These are phyloP conservation scores for Zapus hudsonius DNA, from an alignment of 2,113 vertebrate species.

Conservation along the genomic window DNA sequence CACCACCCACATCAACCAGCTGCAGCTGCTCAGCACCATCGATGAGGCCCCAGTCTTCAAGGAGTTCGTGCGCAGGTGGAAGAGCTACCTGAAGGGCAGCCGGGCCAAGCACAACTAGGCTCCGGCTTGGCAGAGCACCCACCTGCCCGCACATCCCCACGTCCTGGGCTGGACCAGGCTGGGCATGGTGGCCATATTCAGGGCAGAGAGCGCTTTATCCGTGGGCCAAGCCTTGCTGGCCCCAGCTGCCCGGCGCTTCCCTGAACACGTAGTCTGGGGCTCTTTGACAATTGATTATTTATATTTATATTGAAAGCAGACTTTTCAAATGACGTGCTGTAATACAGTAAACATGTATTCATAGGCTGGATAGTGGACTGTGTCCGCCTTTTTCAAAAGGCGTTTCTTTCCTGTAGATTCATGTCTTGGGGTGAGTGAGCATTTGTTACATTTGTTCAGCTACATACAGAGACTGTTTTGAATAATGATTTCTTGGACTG, in stretches of 20 bases:
- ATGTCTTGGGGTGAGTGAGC: constrained; percentile 42
- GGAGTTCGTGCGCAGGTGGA: constrained; percentile 96
- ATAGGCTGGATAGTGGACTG: constrained; percentile 67
- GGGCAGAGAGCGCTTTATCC: not conserved
- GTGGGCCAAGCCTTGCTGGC: not conserved
- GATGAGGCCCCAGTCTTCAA: constrained; percentile 94
- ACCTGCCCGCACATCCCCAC: not conserved
- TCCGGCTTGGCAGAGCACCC: not conserved
- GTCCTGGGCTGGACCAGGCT: no score
- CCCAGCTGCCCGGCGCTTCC: constrained; percentile 35
- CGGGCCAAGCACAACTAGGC: constrained; percentile 98
- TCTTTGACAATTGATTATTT: constrained; percentile 42
- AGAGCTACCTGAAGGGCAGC: constrained; percentile 95
- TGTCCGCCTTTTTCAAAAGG: constrained; percentile 55
- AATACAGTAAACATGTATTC: constrained; percentile 30
- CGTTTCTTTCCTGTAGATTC: constrained; percentile 47
- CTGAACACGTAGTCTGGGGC: constrained; percentile 48
- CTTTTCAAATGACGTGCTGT: constrained; percentile 54
- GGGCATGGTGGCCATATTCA: not conserved
- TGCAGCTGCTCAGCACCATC: constrained; percentile 94
- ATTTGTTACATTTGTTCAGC: constrained; percentile 41
- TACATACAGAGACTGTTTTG: constrained; percentile 62
- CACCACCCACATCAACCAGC: constrained; percentile 99
- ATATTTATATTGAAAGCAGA: constrained; percentile 65
- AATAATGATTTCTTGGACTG: constrained; percentile 53